Evolutionary conservation across 2,888 invertebrate species (phyloP).

Genomic region (Cacoxenus indagator): DNA sequence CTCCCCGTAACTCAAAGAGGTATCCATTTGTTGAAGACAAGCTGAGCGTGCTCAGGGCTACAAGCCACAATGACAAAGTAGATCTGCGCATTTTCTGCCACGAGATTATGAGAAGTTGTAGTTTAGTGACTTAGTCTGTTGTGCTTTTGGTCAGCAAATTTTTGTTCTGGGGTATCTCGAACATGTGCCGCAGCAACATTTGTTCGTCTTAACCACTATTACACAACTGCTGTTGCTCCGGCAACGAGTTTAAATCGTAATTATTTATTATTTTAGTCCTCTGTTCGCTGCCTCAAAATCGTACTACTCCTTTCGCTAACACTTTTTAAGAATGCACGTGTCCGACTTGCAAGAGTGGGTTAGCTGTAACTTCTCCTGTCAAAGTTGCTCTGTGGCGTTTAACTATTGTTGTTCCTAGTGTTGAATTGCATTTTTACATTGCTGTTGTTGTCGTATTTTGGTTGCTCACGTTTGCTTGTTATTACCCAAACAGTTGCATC

Average conservation of each 20-base stretch:
- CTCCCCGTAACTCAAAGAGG: not conserved
- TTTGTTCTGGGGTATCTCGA: no score
- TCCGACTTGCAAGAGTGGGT: no score
- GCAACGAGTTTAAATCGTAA: no score
- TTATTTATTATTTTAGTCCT: no score
- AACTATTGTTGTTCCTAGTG: conserved; percentile 8
- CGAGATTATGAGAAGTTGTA: not conserved
- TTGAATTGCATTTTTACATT: not conserved
- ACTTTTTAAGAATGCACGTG: no score
- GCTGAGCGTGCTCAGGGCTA: not conserved
- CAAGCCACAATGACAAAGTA: not conserved
- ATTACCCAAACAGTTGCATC: not conserved
- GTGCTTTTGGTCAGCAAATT: no score
- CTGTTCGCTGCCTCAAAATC: no score
- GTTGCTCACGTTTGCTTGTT: not conserved
- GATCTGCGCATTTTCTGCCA: not conserved
- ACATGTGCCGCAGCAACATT: no score
- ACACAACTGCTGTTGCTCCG: no score
- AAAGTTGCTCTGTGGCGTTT: conserved; percentile 15
- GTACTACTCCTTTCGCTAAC: no score
- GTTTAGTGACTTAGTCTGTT: no score
- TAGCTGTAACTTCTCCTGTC: conserved; percentile 6
- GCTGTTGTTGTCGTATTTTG: conserved; percentile 15
- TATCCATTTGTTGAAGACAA: not conserved
- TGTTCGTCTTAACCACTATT: no score